phyloP scores from a whole-genome alignment of 2,888 invertebrate species.

The Lordiphosa fenestrarum region DNA sequence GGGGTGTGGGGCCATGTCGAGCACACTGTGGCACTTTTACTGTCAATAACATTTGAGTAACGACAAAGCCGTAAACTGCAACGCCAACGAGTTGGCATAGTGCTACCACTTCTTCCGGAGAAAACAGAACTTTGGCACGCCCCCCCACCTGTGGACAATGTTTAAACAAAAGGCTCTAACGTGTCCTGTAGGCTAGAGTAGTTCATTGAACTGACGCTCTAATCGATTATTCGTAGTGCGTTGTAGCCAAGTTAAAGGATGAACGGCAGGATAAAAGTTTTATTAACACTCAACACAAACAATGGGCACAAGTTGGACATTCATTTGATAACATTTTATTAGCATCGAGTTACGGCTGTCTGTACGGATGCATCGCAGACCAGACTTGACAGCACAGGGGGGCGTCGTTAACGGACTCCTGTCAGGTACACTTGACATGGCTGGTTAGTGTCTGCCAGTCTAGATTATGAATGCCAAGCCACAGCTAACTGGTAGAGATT shows the following conservation, averaged over 20 bases:
- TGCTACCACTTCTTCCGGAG: constrained; percentile 2
- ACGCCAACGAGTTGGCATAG: constrained; percentile 2
- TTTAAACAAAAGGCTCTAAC: constrained; percentile 1
- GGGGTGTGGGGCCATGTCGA: background rate
- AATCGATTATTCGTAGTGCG: constrained; percentile 28
- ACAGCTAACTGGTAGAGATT: constrained; percentile 8
- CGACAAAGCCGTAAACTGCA: constrained; percentile 42
- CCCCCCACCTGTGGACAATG: constrained; percentile 37
- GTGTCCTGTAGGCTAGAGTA: constrained; percentile 11
- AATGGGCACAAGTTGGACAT: constrained; percentile 48
- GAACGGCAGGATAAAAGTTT: constrained; percentile 12
- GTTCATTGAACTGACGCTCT: constrained; percentile 29
- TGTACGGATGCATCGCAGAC: constrained; percentile 20
- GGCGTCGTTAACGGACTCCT: background rate
- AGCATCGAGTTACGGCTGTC: constrained; percentile 48
- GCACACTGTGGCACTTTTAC: constrained; percentile 32
- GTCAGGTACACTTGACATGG: constrained; percentile 9
- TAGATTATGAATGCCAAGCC: constrained; percentile 11
- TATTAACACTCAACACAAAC: constrained; percentile 11
- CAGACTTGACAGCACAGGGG: constrained; percentile 18
- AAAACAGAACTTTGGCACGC: constrained; percentile 29
- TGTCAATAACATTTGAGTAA: constrained; percentile 51
- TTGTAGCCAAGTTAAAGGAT: background rate
- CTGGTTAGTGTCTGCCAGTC: constrained; percentile 11
- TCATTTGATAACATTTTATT: constrained; percentile 61